Evolutionary conservation across 2,888 invertebrate species (phyloP).

Genomic region (Tachystola acroxantha): DNA sequence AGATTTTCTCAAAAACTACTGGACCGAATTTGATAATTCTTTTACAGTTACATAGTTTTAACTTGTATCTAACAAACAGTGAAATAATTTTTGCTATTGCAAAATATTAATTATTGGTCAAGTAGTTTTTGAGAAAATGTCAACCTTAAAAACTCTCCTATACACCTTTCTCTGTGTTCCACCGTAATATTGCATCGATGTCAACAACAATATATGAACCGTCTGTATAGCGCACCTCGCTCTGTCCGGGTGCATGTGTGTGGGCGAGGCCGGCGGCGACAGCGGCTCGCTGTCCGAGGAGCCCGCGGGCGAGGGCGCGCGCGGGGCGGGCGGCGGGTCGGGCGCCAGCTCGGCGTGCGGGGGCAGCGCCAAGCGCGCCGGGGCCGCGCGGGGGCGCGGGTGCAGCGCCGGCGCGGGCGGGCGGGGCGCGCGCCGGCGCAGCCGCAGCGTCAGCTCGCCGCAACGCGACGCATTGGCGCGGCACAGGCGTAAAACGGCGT

Average conservation of each 20-base stretch:
- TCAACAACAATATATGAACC: too few relatives aligned
- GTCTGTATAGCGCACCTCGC: too few relatives aligned
- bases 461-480: constrained; percentile 19
- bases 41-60: too few relatives aligned
- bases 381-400: constrained; percentile 61
- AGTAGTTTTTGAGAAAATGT: too few relatives aligned
- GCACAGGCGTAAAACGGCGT: constrained; percentile 30
- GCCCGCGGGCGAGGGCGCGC: constrained; percentile 7
- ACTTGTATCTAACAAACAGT: too few relatives aligned
- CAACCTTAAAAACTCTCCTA: too few relatives aligned
- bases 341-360: constrained; percentile 21
- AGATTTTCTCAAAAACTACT: too few relatives aligned
- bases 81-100: too few relatives aligned
- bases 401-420: constrained; percentile 20
- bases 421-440: constrained; percentile 19
- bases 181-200: too few relatives aligned
- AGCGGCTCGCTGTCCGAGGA: constrained; percentile 53
- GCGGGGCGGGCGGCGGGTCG: constrained; percentile 11
- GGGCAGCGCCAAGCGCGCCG: constrained; percentile 15
- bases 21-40: too few relatives aligned
- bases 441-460: constrained; percentile 5
- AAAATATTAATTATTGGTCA: too few relatives aligned
- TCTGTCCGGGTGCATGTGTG: constrained; percentile 40
- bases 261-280: constrained; percentile 64
- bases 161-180: too few relatives aligned